phyloP scores from a whole-genome alignment of 2,797 vertebrate species.

The Centropyge bicolor region DNA sequence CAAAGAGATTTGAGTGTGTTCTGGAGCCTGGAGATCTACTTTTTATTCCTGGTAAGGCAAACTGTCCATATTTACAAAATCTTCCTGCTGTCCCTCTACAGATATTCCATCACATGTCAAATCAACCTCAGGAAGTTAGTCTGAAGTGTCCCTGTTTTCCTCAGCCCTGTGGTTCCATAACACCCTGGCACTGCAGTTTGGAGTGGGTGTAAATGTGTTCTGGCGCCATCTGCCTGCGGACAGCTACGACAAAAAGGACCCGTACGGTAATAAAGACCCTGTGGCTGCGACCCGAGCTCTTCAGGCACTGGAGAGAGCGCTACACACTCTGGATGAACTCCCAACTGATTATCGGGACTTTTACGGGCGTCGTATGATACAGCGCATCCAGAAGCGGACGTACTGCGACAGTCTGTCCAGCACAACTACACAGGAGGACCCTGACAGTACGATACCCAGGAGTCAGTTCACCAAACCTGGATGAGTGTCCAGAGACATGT shows the following conservation, averaged over 20 bases:
- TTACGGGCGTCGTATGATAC: slow-evolving; percentile 94
- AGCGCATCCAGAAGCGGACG: slow-evolving; percentile 89
- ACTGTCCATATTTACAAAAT: background rate
- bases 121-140: background rate
- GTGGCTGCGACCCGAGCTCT: slow-evolving; percentile 89
- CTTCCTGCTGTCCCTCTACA: background rate
- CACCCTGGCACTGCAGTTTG: slow-evolving; percentile 93
- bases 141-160: background rate
- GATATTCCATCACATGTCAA: background rate
- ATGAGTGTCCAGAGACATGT: slow-evolving; percentile 25
- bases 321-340: slow-evolving; percentile 87
- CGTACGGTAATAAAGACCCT: slow-evolving; percentile 95
- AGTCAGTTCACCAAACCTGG: slow-evolving; percentile 45
- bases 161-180: slow-evolving; percentile 98
- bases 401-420: slow-evolving; percentile 59
- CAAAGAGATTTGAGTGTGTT: slow-evolving; percentile 89
- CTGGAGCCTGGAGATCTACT: slow-evolving; percentile 94
- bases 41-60: slow-evolving; percentile 93
- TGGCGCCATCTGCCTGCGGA: slow-evolving; percentile 93
- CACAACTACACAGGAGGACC: background rate
- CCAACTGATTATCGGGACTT: slow-evolving; percentile 94
- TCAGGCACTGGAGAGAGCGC: slow-evolving; percentile 86
- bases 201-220: slow-evolving; percentile 94
- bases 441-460: slow-evolving; percentile 16
- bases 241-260: slow-evolving; percentile 93